A percentile compares a stretch with the other conserved stretches of the same genome.
Conservation (phyloP, 2,888 invertebrate species). For the Amphipyra berbera region DNA sequence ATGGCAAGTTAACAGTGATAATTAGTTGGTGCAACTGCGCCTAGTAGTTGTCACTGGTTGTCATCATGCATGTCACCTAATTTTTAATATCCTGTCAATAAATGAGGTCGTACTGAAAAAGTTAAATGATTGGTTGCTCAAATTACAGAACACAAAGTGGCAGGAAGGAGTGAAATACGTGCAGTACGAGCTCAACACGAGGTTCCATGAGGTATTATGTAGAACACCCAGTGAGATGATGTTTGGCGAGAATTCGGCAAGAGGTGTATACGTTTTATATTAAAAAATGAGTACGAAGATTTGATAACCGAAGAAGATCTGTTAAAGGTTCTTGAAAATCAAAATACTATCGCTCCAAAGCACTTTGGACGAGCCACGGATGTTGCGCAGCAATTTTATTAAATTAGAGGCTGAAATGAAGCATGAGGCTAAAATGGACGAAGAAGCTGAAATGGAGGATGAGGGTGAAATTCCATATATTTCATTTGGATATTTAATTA, state of each 20-base stretch:
- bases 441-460: constrained; percentile 40
- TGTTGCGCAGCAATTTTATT: constrained; percentile 67
- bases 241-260: constrained; percentile 68
- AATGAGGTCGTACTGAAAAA: constrained; percentile 72
- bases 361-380: constrained; percentile 69
- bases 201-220: constrained; percentile 66
- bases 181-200: constrained; percentile 70
- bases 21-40: too few relatives aligned
- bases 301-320: constrained; percentile 69
- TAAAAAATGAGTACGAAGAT: constrained; percentile 62
- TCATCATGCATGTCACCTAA: too few relatives aligned
- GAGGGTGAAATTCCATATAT: constrained; percentile 9
- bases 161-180: constrained; percentile 73
- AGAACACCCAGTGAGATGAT: constrained; percentile 71
- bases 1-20: too few relatives aligned
- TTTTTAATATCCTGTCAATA: too few relatives aligned
- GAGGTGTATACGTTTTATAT: constrained; percentile 65
- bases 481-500: too few relatives aligned
- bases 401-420: constrained; percentile 62
- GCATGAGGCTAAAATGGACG: too few relatives aligned
- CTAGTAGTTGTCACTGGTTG: too few relatives aligned
- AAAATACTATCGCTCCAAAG: constrained; percentile 55
- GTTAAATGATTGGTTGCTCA: constrained; percentile 68
- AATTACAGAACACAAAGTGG: constrained; percentile 70
- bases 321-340: constrained; percentile 59